Percentiles rank a stretch among this genome's conserved stretches.
These are phyloP conservation scores for Catotricha subobsoleta DNA, from an alignment of 2,888 invertebrate species.

Conservation along the genomic window DNA sequence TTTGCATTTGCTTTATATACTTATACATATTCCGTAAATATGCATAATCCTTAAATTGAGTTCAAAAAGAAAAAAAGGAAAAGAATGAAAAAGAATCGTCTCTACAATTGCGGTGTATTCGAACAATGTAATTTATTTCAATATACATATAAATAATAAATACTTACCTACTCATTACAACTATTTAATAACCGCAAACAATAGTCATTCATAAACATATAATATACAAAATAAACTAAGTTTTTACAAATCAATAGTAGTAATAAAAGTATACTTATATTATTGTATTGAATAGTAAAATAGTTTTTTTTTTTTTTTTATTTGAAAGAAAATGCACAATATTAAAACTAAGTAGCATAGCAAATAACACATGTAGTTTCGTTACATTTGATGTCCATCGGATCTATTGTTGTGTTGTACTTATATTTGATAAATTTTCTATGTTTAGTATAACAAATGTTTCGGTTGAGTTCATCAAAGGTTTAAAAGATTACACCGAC, in stretches of 20 bases:
- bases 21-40: neutral
- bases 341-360: neutral
- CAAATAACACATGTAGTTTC: neutral
- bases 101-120: too few relatives aligned
- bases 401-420: neutral
- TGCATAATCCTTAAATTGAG: neutral
- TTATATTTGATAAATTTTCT: neutral
- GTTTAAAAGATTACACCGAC: slow-evolving; percentile 5
- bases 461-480: slow-evolving; percentile 4
- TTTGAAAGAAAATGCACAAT: too few relatives aligned
- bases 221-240: too few relatives aligned
- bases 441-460: neutral
- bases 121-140: too few relatives aligned
- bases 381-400: neutral
- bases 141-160: too few relatives aligned
- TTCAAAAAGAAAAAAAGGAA: neutral
- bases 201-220: too few relatives aligned
- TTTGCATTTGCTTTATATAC: neutral
- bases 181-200: too few relatives aligned
- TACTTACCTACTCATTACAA: too few relatives aligned
- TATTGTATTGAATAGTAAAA: neutral
- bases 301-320: slow-evolving; percentile 1
- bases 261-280: too few relatives aligned
- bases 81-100: too few relatives aligned
- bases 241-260: too few relatives aligned